Evolutionary conservation across 2,888 invertebrate genomes (phyloP).

Genomic region (Tetranychus piercei): DNA sequence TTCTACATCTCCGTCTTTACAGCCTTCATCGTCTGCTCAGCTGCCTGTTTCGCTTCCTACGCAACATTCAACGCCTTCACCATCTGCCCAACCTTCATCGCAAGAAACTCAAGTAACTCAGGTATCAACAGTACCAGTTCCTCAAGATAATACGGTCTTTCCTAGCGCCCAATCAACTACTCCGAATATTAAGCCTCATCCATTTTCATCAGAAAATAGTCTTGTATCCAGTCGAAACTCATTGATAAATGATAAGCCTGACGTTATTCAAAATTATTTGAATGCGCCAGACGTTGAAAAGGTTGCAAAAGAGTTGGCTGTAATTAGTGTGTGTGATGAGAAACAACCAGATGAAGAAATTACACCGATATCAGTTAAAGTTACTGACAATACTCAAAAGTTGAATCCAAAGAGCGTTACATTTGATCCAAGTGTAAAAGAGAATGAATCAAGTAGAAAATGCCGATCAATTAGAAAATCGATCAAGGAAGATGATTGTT

Average conservation of each 20-base stretch:
- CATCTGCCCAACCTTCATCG: constrained; percentile 2
- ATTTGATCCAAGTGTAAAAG: constrained; percentile 21
- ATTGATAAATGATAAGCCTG: not conserved
- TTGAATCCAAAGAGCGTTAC: constrained; percentile 18
- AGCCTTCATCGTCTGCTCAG: not conserved
- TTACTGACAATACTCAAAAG: not conserved
- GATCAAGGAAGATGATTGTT: constrained; percentile 7
- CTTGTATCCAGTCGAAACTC: not conserved
- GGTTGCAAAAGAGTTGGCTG: not conserved
- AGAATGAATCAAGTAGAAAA: constrained; percentile 9
- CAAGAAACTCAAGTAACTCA: not conserved
- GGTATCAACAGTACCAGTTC: not conserved
- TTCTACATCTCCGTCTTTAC: not conserved
- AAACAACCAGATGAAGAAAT: too few species aligned
- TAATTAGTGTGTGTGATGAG: too few species aligned
- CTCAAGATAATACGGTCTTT: not conserved
- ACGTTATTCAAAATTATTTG: not conserved
- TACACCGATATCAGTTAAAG: not conserved
- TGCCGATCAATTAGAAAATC: not conserved
- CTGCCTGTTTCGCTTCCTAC: not conserved
- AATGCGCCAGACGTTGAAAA: not conserved
- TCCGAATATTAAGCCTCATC: not conserved
- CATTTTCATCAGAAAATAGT: not conserved
- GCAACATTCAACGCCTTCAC: not conserved
- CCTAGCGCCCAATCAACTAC: not conserved